These are phyloP conservation scores for Drosophila yakuba DNA, from an alignment of 1,140 invertebrate species.

Conservation along the genomic window DNA sequence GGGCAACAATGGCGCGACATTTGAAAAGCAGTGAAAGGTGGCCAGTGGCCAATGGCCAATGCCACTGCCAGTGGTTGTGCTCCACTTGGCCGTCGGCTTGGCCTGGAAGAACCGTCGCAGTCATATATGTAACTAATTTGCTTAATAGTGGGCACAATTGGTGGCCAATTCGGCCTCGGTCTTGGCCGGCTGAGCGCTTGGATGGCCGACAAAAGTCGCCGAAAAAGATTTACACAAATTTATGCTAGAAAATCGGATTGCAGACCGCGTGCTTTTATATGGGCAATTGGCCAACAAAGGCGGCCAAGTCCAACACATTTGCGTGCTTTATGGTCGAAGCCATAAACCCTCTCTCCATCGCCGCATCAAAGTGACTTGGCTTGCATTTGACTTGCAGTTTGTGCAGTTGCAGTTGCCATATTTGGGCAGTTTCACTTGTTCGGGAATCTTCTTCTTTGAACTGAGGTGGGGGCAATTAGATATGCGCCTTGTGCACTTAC, in stretches of 20 bases:
- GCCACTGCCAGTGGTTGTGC: neutral
- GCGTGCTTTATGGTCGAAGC: conserved; percentile 58
- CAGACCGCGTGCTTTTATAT: conserved; percentile 59
- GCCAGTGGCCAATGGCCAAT: neutral
- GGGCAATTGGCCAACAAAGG: conserved; percentile 76
- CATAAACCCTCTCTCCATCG: conserved; percentile 13
- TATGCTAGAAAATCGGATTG: conserved; percentile 57
- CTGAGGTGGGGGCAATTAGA: conserved; percentile 40
- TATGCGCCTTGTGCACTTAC: conserved; percentile 53
- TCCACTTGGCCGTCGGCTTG: conserved; percentile 9
- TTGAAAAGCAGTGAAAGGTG: conserved; percentile 63
- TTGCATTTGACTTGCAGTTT: conserved; percentile 58
- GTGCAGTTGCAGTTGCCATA: conserved; percentile 64
- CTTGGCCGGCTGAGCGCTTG: conserved; percentile 23
- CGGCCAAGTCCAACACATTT: conserved; percentile 69
- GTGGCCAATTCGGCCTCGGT: conserved; percentile 17
- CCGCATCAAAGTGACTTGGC: conserved; percentile 67
- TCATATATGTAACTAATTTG: conserved; percentile 67
- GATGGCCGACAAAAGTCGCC: conserved; percentile 53
- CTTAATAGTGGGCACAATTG: conserved; percentile 49
- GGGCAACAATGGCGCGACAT: conserved; percentile 32
- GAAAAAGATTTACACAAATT: conserved; percentile 70
- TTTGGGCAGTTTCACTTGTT: conserved; percentile 78
- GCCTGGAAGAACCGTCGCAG: conserved; percentile 18
- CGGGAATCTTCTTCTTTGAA: conserved; percentile 49